Evolutionary conservation across 2,888 invertebrate species (phyloP).

Genomic region (Ormyrus nitidulus): DNA sequence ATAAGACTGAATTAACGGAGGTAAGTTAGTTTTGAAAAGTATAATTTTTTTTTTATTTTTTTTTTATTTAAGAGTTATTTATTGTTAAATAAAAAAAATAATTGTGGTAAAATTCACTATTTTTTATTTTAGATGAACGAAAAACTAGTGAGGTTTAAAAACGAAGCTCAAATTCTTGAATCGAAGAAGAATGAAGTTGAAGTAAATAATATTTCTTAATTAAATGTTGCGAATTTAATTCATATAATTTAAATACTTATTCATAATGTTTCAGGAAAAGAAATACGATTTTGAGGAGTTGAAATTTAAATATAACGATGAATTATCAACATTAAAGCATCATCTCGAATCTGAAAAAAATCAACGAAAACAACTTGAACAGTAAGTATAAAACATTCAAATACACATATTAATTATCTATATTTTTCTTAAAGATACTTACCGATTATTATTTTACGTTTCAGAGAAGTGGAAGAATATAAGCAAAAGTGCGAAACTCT

Average conservation of each 20-base stretch:
- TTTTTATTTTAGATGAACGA: slow-evolving; percentile 35
- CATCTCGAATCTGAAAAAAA: slow-evolving; percentile 60
- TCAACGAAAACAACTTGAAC: slow-evolving; percentile 60
- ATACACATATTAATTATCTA: not conserved
- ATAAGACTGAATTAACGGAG: slow-evolving; percentile 58
- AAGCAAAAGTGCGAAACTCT: slow-evolving; percentile 72
- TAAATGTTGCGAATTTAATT: not conserved
- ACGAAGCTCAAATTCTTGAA: slow-evolving; percentile 33
- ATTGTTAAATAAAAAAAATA: not conserved
- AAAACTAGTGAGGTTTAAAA: slow-evolving; percentile 30
- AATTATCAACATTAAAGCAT: slow-evolving; percentile 56
- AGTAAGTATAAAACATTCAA: slow-evolving; percentile 58
- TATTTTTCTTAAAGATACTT: not conserved
- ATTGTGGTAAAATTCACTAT: not conserved
- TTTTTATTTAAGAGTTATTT: not conserved
- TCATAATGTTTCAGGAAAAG: slow-evolving; percentile 48
- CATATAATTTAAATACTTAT: not conserved
- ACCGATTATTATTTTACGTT: slow-evolving; percentile 1
- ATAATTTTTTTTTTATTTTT: not conserved
- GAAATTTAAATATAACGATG: slow-evolving; percentile 53
- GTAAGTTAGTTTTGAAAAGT: slow-evolving; percentile 28
- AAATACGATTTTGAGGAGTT: slow-evolving; percentile 58
- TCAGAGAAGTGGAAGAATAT: slow-evolving; percentile 64
- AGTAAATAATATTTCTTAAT: slow-evolving; percentile 23
- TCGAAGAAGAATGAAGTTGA: slow-evolving; percentile 37